Percentiles rank a stretch among this genome's conserved stretches.
These are phyloP conservation scores for Trematomus bernacchii DNA, from an alignment of 2,797 vertebrate species.

Conservation along the genomic window DNA sequence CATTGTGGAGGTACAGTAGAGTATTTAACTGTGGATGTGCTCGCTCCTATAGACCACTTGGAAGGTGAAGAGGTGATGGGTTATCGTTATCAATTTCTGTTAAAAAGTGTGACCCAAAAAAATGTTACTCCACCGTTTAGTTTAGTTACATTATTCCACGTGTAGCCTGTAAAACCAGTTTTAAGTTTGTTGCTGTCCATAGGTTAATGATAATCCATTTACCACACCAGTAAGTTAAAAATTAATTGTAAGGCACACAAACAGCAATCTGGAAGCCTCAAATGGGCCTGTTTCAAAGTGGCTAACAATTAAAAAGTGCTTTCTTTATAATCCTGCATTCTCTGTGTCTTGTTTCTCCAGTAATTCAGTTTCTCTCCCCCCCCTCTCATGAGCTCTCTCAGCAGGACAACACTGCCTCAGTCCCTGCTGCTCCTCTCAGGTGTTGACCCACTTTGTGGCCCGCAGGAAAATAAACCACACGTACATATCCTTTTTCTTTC, in stretches of 20 bases:
- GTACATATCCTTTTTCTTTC: slow-evolving; percentile 28
- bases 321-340: slow-evolving; percentile 2
- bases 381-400: slow-evolving; percentile 22
- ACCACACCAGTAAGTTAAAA: not conserved
- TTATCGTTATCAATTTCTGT: slow-evolving; percentile 7
- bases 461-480: slow-evolving; percentile 34
- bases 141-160: slow-evolving; percentile 17
- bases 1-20: slow-evolving; percentile 72
- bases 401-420: slow-evolving; percentile 38
- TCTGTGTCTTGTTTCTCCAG: not conserved
- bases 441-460: slow-evolving; percentile 66
- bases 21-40: not conserved
- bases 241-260: not conserved
- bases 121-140: not conserved
- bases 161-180: slow-evolving; percentile 62
- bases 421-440: slow-evolving; percentile 63
- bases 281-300: not conserved
- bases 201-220: not conserved
- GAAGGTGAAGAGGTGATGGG: slow-evolving; percentile 25
- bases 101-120: too few species aligned
- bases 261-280: not conserved
- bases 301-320: not conserved
- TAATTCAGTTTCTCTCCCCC: slow-evolving; percentile 1
- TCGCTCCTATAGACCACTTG: slow-evolving; percentile 15
- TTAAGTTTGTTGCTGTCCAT: not conserved